Conservation (phyloP, 2,888 invertebrate genomes). For the Agriotes lineatus region DNA sequence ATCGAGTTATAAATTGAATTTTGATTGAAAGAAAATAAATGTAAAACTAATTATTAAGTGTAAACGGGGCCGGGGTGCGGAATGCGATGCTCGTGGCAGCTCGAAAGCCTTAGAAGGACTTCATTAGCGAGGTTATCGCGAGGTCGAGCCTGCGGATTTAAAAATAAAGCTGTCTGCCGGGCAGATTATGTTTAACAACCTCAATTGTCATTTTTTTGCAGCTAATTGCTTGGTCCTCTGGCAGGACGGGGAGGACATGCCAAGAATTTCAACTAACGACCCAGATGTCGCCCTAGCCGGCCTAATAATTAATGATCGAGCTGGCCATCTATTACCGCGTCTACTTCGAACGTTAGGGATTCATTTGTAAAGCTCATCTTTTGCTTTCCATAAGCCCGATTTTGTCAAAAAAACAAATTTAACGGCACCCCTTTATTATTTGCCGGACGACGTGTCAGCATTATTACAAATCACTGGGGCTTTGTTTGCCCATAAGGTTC, state of each 20-base stretch:
- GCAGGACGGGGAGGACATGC: constrained; percentile 7
- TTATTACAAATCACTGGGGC: too few relatives aligned
- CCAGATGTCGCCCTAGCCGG: constrained; percentile 6
- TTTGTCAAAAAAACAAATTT: too few relatives aligned
- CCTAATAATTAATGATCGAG: constrained; percentile 23
- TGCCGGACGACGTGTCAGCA: too few relatives aligned
- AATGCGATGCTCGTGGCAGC: constrained; percentile 12
- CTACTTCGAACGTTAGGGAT: neutral
- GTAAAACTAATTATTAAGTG: constrained; percentile 18
- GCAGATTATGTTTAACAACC: neutral
- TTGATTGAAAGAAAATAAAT: constrained; percentile 27
- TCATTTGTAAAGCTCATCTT: constrained; percentile 12
- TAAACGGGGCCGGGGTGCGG: neutral
- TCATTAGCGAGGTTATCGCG: constrained; percentile 16
- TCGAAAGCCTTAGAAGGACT: constrained; percentile 11
- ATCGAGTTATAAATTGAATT: constrained; percentile 29
- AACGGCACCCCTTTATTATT: too few relatives aligned
- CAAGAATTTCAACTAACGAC: constrained; percentile 26
- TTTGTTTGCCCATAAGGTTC: too few relatives aligned
- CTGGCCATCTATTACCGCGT: constrained; percentile 13
- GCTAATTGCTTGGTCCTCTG: constrained; percentile 11
- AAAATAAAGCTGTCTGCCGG: neutral
- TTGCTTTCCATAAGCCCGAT: neutral
- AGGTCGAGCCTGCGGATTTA: constrained; percentile 6
- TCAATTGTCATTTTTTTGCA: neutral